phyloP scores from a whole-genome alignment of 2,113 vertebrate genomes.

The Bothrops jararaca region DNA sequence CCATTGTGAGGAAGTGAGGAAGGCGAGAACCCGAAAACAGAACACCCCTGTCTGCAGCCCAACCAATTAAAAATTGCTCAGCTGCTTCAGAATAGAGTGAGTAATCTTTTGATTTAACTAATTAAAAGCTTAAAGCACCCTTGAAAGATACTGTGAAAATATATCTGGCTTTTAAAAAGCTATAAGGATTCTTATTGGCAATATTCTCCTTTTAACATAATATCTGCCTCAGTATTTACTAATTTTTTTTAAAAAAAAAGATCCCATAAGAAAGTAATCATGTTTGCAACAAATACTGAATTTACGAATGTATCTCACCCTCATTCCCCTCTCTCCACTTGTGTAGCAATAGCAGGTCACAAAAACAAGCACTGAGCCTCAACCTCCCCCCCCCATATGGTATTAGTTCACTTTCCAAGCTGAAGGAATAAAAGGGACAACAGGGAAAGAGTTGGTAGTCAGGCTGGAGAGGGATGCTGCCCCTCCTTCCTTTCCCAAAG shows the following conservation, averaged over 20 bases:
- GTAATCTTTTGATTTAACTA: background rate
- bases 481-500: background rate
- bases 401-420: slow-evolving; percentile 19
- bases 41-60: background rate
- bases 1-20: background rate
- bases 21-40: background rate
- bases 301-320: background rate
- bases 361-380: background rate
- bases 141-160: background rate
- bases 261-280: background rate
- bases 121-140: background rate
- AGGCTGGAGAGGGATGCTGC: background rate
- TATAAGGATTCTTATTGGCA: background rate
- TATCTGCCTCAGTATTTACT: background rate
- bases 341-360: background rate
- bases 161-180: background rate
- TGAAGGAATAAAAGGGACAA: background rate
- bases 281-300: background rate
- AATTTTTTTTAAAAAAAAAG: background rate
- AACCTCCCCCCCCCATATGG: background rate
- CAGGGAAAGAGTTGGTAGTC: background rate
- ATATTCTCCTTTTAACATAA: background rate
- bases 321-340: background rate
- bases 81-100: background rate
- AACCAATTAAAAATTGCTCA: background rate